These are phyloP conservation scores for Erebia palarica DNA, from an alignment of 2,888 invertebrate species.

Conservation along the genomic window DNA sequence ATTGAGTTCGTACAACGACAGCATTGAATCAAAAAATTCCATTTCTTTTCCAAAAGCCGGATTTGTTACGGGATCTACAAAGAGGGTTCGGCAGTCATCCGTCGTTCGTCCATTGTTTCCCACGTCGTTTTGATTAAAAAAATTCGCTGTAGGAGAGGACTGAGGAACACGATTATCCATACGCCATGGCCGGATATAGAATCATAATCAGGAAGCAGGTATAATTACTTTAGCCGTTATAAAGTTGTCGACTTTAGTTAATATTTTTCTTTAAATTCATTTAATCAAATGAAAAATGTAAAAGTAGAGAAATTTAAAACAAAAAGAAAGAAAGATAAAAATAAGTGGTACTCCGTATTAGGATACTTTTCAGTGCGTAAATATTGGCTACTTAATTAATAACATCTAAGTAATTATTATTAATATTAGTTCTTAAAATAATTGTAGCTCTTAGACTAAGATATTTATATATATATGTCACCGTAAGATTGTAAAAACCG, in stretches of 20 bases:
- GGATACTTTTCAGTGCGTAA: too few species aligned
- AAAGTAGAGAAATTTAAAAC: too few species aligned
- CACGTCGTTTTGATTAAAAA: constrained; percentile 11
- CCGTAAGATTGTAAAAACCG: too few species aligned
- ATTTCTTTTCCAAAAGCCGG: background rate
- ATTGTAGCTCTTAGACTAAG: too few species aligned
- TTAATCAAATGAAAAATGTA: too few species aligned
- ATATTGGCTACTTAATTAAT: too few species aligned
- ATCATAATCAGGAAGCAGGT: background rate
- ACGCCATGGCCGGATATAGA: constrained; percentile 1
- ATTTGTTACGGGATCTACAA: background rate
- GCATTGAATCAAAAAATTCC: background rate
- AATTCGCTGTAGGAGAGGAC: background rate
- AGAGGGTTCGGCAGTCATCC: background rate
- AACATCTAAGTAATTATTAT: too few species aligned
- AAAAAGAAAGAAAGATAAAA: too few species aligned
- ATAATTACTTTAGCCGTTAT: constrained; percentile 3
- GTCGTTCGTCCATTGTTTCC: constrained; percentile 1
- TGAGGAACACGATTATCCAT: background rate
- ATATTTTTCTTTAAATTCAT: background rate
- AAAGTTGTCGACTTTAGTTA: background rate
- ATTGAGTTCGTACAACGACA: background rate
- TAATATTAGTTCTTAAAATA: too few species aligned
- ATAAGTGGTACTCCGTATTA: too few species aligned
- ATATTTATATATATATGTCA: too few species aligned